Base-by-base conservation (phyloP, 2,888 invertebrate species). In the Cosmia trapezina region DNA sequence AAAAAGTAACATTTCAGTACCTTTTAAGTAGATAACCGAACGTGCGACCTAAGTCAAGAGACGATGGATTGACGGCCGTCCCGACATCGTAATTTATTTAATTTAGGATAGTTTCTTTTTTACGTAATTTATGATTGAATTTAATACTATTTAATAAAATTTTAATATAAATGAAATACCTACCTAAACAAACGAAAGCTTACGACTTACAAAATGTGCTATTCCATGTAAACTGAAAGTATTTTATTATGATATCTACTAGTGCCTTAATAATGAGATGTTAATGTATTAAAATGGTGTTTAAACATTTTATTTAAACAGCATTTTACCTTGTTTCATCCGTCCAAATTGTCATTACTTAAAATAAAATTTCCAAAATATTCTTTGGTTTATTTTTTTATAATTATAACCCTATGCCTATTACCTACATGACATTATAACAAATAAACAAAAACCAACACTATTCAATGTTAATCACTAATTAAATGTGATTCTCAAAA, bases 71-170 rank as follows among this genome's bases (percentile, higher is more conserved):
- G 93, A 95, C 96, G 95, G 95, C 95, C 95, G 95, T 96, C 95
- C 96, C 96, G 94, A 94, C 93, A 95, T 95, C 95, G 95, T 96
- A 96, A 96, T 95, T 96, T 96, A 96, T 96, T 96, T 91, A 93
- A 93, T 90, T 91, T 95, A 96, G 95, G 69, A 79, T 94, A 95
- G 92, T 91, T 93, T 91, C 89, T 90, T 94, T 93, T 94, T 93
- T 92, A 94, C 90, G 89, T 95, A 93, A 95, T 94, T 95, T 96
- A 95, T 96, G 92, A 90, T 92, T 90, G 91, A 93, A 92, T 91
- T 80, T 93, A 93, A 93, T 94, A 89, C 90, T 95, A 94, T 94
- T 93, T 93, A 93, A 94, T 93, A 91, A 92, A 93, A 87, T 89
- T 86, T 89, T 93, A 93, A 94, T 92, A 91, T 94, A 93, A 93